Evolutionary conservation across 2,888 invertebrate species (phyloP).

Genomic region (Luffia ferchaultella): DNA sequence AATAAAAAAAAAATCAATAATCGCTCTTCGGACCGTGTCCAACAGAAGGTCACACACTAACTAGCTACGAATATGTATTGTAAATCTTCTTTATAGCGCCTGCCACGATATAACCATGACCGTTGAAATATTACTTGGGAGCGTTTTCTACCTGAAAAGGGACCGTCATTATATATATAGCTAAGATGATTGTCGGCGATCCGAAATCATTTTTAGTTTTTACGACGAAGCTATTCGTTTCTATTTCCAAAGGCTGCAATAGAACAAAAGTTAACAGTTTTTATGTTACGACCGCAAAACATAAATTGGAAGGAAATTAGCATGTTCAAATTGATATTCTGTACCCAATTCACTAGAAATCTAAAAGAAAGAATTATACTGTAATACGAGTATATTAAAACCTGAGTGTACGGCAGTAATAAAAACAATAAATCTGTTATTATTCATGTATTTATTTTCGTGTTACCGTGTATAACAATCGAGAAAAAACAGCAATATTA

Average conservation of each 20-base stretch:
- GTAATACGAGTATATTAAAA: too few species aligned
- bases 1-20: constrained; percentile 44
- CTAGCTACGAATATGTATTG: constrained; percentile 57
- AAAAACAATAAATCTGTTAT: constrained; percentile 23
- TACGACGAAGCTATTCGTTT: constrained; percentile 23
- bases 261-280: background rate
- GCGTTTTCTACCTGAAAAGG: constrained; percentile 59
- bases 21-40: constrained; percentile 40
- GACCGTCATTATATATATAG: constrained; percentile 49
- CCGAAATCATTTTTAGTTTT: constrained; percentile 49
- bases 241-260: constrained; percentile 23
- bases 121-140: constrained; percentile 60
- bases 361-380: too few species aligned
- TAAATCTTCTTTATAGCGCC: constrained; percentile 60
- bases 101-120: constrained; percentile 48
- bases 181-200: constrained; percentile 53
- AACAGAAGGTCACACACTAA: constrained; percentile 55
- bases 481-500: constrained; percentile 22
- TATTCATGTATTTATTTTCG: constrained; percentile 36
- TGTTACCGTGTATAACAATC: constrained; percentile 42
- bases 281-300: background rate
- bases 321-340: too few species aligned
- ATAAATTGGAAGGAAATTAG: background rate
- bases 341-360: too few species aligned
- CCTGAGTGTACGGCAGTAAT: too few species aligned